These are phyloP conservation scores for Proteles cristata DNA, from an alignment of 2,113 vertebrate genomes.

Conservation along the genomic window DNA sequence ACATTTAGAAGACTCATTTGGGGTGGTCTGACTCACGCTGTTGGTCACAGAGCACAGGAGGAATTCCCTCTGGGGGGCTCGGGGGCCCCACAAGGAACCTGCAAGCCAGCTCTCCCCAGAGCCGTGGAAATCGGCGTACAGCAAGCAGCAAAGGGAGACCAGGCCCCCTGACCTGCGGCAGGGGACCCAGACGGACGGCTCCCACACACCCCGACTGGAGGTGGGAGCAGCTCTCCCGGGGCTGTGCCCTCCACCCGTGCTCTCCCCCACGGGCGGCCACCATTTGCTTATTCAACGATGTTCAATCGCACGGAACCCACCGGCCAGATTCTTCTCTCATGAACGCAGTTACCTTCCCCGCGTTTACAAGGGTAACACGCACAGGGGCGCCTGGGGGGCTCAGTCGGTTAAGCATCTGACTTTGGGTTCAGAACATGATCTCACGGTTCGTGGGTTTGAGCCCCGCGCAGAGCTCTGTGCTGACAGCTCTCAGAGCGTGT, in stretches of 20 bases:
- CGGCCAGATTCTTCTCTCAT: not conserved
- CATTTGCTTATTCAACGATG: not conserved
- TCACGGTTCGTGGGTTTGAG: no score
- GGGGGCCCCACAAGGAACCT: not conserved
- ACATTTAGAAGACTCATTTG: not conserved
- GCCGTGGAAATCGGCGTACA: rapidly evolving
- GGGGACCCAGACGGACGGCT: not conserved
- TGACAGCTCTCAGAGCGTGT: no score
- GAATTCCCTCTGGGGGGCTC: not conserved
- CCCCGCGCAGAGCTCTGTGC: no score
- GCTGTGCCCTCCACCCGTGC: no score
- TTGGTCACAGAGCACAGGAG: not conserved
- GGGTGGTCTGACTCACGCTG: not conserved
- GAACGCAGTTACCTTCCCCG: rapidly evolving
- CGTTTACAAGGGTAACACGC: not conserved
- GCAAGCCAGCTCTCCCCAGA: not conserved
- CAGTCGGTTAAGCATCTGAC: no score
- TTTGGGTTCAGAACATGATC: no score
- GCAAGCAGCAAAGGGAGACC: not conserved
- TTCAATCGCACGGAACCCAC: rapidly evolving
- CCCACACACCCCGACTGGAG: not conserved
- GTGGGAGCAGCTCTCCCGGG: rapidly evolving
- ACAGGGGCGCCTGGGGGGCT: no score
- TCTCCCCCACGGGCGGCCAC: rapidly evolving
- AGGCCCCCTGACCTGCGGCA: rapidly evolving